phyloP scores from a whole-genome alignment of 2,888 invertebrate species.

The Hirudinaria manillensis region DNA sequence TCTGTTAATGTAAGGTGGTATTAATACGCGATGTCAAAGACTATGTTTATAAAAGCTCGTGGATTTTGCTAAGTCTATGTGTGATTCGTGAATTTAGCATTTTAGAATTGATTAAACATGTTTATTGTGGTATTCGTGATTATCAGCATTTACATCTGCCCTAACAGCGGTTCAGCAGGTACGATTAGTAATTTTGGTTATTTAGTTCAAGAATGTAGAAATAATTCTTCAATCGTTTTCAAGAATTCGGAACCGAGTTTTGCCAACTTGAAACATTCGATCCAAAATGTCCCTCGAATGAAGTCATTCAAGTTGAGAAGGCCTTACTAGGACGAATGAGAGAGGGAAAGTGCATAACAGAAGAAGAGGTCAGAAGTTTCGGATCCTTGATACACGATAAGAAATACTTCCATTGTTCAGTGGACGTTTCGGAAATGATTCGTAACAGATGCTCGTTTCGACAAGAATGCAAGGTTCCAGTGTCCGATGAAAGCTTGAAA shows the following conservation, averaged over 20 bases:
- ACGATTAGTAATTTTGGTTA: too few species aligned
- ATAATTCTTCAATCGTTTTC: too few species aligned
- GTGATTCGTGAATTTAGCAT: too few species aligned
- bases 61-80: too few species aligned
- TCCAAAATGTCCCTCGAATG: constrained; percentile 21
- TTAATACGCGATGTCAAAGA: too few species aligned
- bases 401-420: neutral
- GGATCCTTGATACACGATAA: neutral
- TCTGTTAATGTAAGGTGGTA: too few species aligned
- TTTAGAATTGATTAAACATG: too few species aligned
- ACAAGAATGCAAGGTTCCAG: neutral
- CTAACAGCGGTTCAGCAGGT: too few species aligned
- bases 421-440: neutral
- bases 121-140: too few species aligned
- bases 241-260: neutral
- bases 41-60: too few species aligned
- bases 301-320: constrained; percentile 24
- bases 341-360: constrained; percentile 22
- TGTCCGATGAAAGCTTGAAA: constrained; percentile 10
- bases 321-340: constrained; percentile 28
- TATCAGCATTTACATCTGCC: too few species aligned
- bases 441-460: neutral
- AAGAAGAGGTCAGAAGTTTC: constrained; percentile 15
- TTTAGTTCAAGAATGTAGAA: too few species aligned
- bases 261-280: constrained; percentile 26